Evolutionary conservation across 2,113 vertebrate species (phyloP), one percentile per base, ranked within the genome.

Genomic region (Pseudorhombus dupliciocellatus): DNA sequence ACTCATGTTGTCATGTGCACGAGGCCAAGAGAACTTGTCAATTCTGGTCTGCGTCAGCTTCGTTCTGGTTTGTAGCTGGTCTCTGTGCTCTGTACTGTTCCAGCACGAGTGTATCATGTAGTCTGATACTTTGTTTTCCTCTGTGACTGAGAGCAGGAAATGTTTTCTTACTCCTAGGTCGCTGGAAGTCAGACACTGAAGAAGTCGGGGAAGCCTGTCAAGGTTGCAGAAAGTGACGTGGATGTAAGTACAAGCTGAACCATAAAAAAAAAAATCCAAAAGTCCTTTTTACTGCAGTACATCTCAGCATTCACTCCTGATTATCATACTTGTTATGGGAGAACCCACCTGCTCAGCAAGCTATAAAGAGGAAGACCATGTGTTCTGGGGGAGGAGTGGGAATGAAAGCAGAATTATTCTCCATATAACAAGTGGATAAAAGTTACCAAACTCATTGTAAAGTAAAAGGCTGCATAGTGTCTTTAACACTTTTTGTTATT

Each of bases 221-320:
- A 94, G 87, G 95, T 98, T 21, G 97, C 96, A 3, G 97, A 99
- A 87, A 99, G 97, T 65, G 95, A 98, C 57, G 94, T 93, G 78
- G 97, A 99, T 50, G 97, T 99, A 83, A 97, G 97, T 97, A 79
- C 8, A 4, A 34, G 22, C 52, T 26, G 2, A 9, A 28, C 0
- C 2, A n/a, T n/a, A n/a, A n/a, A n/a, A n/a, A 11, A 11, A 11
- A 34, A 34, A 9, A 11, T 37, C 2, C 10, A 37, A 4, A 37
- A 4, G 34, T 37, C 34, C 12, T 37, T 37, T 37, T 37, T 11
- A 37, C 34, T 12, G 11, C 10, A 11, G 34, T 37, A 34, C 10
- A 34, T 8, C 11, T 10, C 34, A 37, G 34, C 34, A 0, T 37
- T 3, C n/a, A 2, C 34, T 37, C 34, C 34, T 12, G 34, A 37